phyloP scores from a whole-genome alignment of 1,140 invertebrate genomes.

The Drosophila yakuba region DNA sequence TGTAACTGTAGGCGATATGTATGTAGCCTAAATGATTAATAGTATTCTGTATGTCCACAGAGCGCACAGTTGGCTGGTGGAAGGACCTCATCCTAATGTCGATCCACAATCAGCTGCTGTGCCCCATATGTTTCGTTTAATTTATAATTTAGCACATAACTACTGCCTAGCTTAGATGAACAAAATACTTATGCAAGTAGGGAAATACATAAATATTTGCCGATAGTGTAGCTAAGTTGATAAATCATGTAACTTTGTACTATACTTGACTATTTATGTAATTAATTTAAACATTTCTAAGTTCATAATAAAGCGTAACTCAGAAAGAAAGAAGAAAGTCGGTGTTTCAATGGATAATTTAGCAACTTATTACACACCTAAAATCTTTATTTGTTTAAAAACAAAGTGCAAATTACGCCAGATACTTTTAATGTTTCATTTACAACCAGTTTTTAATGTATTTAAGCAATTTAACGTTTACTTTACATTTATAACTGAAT shows the following conservation, averaged over 20 bases:
- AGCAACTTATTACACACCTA: no score
- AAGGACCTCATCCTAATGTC: slow-evolving; percentile 11
- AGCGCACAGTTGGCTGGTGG: slow-evolving; percentile 32
- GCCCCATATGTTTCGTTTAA: slow-evolving; percentile 54
- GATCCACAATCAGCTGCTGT: slow-evolving; percentile 16
- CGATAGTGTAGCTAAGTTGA: slow-evolving; percentile 57
- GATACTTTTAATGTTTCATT: not conserved
- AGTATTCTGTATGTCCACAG: slow-evolving; percentile 56
- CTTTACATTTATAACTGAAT: not conserved
- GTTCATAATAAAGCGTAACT: slow-evolving; percentile 64
- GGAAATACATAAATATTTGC: slow-evolving; percentile 52
- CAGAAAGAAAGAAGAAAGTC: slow-evolving; percentile 14
- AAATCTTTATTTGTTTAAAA: no score
- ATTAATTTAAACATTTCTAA: slow-evolving; percentile 70
- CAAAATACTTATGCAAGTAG: slow-evolving; percentile 60
- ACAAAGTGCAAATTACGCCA: no score
- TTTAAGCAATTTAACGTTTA: not conserved
- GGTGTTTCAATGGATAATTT: no score
- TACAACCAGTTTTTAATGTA: not conserved
- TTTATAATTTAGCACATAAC: slow-evolving; percentile 57
- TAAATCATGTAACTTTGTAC: slow-evolving; percentile 47
- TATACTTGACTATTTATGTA: slow-evolving; percentile 77
- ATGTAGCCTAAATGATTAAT: slow-evolving; percentile 64
- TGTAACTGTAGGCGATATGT: slow-evolving; percentile 38
- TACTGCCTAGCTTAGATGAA: slow-evolving; percentile 39